Evolutionary conservation across 1,140 invertebrate genomes (phyloP).

Genomic region (Brachionus asplanchnoidis): DNA sequence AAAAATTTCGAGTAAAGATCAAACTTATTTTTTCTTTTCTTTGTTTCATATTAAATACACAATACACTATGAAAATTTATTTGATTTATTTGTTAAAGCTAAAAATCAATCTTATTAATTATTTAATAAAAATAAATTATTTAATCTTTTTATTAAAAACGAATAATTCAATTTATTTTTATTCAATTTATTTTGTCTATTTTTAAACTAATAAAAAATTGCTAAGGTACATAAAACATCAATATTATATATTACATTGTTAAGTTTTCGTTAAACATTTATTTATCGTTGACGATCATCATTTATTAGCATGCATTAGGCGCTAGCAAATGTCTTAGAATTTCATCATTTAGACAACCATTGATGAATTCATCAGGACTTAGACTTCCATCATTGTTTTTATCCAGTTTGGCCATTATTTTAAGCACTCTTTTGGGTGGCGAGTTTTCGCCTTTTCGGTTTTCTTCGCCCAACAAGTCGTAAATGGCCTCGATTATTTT

Average conservation of each 20-base stretch:
- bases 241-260: neutral
- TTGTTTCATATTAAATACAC: too few species aligned
- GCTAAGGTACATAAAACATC: neutral
- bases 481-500: constrained; percentile 43
- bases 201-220: neutral
- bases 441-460: constrained; percentile 41
- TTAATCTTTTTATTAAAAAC: too few species aligned
- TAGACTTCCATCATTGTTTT: constrained; percentile 16
- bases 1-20: neutral
- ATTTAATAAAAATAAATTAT: neutral
- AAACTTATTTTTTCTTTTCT: neutral
- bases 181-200: neutral
- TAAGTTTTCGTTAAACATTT: neutral
- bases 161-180: too few species aligned
- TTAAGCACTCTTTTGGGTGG: constrained; percentile 29
- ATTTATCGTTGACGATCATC: neutral
- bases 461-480: constrained; percentile 41
- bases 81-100: neutral
- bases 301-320: constrained; percentile 33
- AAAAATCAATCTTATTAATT: neutral
- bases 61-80: neutral
- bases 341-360: constrained; percentile 42
- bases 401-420: constrained; percentile 41
- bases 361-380: constrained; percentile 42
- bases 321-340: constrained; percentile 34